Evolutionary conservation across 2,888 invertebrate genomes (phyloP).

Genomic region (Petrolisthes manimaculis): DNA sequence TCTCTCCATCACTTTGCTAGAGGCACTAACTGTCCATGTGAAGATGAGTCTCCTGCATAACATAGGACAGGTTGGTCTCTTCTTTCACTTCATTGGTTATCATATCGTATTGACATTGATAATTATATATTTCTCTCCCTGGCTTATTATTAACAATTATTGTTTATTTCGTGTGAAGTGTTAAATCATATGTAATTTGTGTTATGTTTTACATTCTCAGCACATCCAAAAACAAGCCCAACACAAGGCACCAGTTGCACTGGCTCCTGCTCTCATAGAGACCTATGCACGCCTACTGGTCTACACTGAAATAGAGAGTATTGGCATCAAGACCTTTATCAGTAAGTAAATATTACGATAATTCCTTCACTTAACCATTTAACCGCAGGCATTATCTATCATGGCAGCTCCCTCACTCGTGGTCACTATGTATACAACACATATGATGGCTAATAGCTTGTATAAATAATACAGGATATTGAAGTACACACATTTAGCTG

Average conservation of each 20-base stretch:
- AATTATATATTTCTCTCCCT: constrained; percentile 12
- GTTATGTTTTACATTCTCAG: constrained; percentile 73
- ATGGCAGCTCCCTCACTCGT: too few relatives aligned
- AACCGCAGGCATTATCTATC: too few relatives aligned
- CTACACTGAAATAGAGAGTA: constrained; percentile 95
- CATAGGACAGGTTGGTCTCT: constrained; percentile 65
- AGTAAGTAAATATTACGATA: constrained; percentile 74
- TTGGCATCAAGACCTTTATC: constrained; percentile 96
- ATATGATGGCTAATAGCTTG: too few relatives aligned
- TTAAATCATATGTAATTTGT: background rate
- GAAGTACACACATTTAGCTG: too few relatives aligned
- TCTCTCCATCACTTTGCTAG: constrained; percentile 90
- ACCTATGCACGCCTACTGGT: constrained; percentile 93
- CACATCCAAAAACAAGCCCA: constrained; percentile 92
- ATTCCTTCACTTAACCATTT: too few relatives aligned
- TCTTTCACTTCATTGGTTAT: background rate
- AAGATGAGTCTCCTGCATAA: constrained; percentile 90
- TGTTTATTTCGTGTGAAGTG: too few relatives aligned
- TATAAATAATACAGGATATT: too few relatives aligned
- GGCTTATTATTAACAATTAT: background rate
- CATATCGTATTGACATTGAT: too few relatives aligned
- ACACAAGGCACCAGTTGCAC: constrained; percentile 82
- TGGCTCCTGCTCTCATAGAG: constrained; percentile 92
- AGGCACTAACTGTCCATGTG: constrained; percentile 93
- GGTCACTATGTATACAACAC: too few relatives aligned